Evolutionary conservation across 2,888 invertebrate species (phyloP), one percentile per base, ranked within the genome.

Genomic region (Napeogenes sylphis): DNA sequence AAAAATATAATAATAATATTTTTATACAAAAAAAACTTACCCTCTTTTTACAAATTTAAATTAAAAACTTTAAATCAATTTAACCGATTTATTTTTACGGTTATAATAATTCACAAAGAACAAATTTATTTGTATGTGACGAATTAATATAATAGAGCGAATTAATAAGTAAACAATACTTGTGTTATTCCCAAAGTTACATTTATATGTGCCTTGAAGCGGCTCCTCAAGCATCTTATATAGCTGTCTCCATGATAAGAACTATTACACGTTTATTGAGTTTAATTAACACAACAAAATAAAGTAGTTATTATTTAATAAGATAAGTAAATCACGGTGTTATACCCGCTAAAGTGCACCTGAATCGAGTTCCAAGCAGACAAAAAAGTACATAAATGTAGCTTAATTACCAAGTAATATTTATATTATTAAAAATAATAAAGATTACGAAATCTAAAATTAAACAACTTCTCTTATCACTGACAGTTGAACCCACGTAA

Each of bases 221-320:
- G 57, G 54, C 66, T 68, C 56, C 54, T 58, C 56, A 62, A 65
- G 61, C 66, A 65, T 68, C 67, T 73, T 74, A 72, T 71, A 73
- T 70, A 73, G 62, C 51, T 53, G 62, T 61, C 57, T 65, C 58
- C 55, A 59, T 67, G 72, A 73, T 72, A 73, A 71, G 67, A 65
- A 45, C 56, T 66, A 64, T 65, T 67, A 63, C 68, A 63, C 57
- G 61, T 67, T 59, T 65, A 56, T 64, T 53, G 57, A 67, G 58
- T 55, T 61, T 66, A 30, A 51, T 60, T 67, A 58, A 68, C 63
- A 64, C 61, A 61, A 57, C 66, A 63, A 69, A 68, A 45, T 53
- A 33, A 35, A 35, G 21, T 30, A 30, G n/a, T 12, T 35, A 14
- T 53, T 14, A 13, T 4, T 53, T 38, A 12, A 35, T 54, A 5